These are phyloP conservation scores for Hirtodrosophila cameraria DNA, from an alignment of 2,888 invertebrate species.

Conservation along the genomic window DNA sequence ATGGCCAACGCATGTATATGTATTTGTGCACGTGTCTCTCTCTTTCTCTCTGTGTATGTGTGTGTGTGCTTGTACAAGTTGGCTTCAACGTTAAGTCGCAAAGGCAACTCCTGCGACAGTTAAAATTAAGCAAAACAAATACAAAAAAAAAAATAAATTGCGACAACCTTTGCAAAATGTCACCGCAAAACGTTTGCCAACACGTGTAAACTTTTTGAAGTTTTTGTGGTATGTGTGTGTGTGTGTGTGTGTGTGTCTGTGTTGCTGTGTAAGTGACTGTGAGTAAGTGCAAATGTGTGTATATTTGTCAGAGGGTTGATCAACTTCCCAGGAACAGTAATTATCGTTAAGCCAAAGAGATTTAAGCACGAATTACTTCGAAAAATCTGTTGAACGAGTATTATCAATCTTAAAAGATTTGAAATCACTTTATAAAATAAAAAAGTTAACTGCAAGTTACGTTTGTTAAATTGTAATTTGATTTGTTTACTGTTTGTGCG, in stretches of 20 bases:
- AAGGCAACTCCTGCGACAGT: slow-evolving; percentile 58
- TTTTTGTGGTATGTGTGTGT: slow-evolving; percentile 16
- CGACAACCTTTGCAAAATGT: slow-evolving; percentile 37
- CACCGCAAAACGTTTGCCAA: slow-evolving; percentile 68
- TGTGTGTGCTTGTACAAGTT: neutral
- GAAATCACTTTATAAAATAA: slow-evolving; percentile 13
- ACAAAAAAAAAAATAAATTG: slow-evolving; percentile 16
- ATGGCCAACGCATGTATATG: slow-evolving; percentile 45
- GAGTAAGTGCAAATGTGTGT: slow-evolving; percentile 43
- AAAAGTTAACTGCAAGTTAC: neutral
- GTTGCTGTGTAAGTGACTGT: too few relatives aligned
- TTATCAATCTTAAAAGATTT: slow-evolving; percentile 5
- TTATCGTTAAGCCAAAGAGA: slow-evolving; percentile 32
- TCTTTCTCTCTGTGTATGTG: slow-evolving; percentile 1
- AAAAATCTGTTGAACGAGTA: neutral
- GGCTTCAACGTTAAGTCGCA: slow-evolving; percentile 37
- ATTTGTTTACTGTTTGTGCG: neutral
- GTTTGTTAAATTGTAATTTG: neutral
- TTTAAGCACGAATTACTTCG: slow-evolving; percentile 23
- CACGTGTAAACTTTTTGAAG: slow-evolving; percentile 67
- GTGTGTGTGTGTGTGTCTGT: slow-evolving; percentile 10
- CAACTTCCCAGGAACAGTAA: slow-evolving; percentile 33
- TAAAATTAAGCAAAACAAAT: slow-evolving; percentile 67
- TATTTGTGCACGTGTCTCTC: slow-evolving; percentile 3
- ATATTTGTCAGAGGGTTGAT: slow-evolving; percentile 31